Percentiles rank a stretch among this genome's conserved stretches.
Conservation (phyloP, 2,113 vertebrate genomes). For the Furnarius figulus region DNA sequence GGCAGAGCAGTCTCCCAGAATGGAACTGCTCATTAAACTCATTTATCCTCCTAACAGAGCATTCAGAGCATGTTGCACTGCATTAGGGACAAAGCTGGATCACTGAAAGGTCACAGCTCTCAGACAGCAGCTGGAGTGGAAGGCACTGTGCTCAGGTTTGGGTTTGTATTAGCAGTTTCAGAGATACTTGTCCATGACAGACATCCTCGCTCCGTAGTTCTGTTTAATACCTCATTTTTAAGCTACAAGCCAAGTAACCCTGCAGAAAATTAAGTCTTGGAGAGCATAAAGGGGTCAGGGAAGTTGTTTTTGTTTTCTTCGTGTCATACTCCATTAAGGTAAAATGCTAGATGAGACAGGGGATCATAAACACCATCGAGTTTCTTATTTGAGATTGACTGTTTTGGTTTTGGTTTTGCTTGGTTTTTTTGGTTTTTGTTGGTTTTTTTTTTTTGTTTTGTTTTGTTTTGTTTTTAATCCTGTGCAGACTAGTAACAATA, state of each 20-base stretch:
- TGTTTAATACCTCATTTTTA: not conserved
- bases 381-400: not conserved
- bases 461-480: not conserved
- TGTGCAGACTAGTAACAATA: not conserved
- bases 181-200: not conserved
- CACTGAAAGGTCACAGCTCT: not conserved
- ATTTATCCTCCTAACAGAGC: constrained; percentile 16
- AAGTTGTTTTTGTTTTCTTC: not conserved
- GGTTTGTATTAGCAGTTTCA: not conserved
- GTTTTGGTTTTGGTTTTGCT: not conserved
- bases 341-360: not conserved
- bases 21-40: constrained; percentile 55
- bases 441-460: no score
- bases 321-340: not conserved
- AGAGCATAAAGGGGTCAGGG: not conserved
- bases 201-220: not conserved
- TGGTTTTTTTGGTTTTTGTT: not conserved
- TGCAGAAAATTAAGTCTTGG: not conserved
- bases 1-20: constrained; percentile 22
- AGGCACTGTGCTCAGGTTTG: not conserved
- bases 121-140: not conserved
- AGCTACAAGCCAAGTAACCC: not conserved
- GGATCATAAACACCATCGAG: not conserved
- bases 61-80: not conserved
- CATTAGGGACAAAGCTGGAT: constrained; percentile 10